Evolutionary conservation across 1,140 invertebrate genomes (phyloP).

Genomic region (Microplitis demolitor): DNA sequence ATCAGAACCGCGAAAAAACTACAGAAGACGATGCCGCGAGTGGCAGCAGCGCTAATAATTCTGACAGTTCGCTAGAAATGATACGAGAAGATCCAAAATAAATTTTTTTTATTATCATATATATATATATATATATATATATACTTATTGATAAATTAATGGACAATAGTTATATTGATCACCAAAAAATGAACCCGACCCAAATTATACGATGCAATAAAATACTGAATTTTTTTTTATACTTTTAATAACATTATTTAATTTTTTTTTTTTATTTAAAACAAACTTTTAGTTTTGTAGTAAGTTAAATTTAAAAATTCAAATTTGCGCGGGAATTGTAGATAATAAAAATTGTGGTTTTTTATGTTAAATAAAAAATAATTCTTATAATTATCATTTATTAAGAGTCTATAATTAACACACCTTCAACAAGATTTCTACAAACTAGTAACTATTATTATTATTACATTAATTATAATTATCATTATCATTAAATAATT

Average conservation of each 20-base stretch:
- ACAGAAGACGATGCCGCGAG: slow-evolving; percentile 58
- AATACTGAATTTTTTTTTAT: not conserved
- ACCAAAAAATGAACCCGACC: no score
- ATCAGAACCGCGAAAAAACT: slow-evolving; percentile 50
- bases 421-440: slow-evolving; percentile 1
- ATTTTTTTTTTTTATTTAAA: not conserved
- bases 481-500: slow-evolving; percentile 52
- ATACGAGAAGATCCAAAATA: slow-evolving; percentile 58
- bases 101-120: not conserved
- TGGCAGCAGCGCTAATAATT: slow-evolving; percentile 60
- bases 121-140: slow-evolving; percentile 4
- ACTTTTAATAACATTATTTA: not conserved
- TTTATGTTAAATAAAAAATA: slow-evolving; percentile 4
- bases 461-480: slow-evolving; percentile 34
- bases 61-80: slow-evolving; percentile 61
- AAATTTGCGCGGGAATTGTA: no score
- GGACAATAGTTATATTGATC: no score
- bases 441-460: not conserved
- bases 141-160: not conserved
- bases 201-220: no score
- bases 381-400: not conserved
- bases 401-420: no score
- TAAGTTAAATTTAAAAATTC: no score
- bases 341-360: not conserved
- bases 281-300: no score